Percentiles rank a stretch among this genome's conserved stretches.
Conservation (phyloP, 2,113 vertebrate genomes). For the Murina feae region DNA sequence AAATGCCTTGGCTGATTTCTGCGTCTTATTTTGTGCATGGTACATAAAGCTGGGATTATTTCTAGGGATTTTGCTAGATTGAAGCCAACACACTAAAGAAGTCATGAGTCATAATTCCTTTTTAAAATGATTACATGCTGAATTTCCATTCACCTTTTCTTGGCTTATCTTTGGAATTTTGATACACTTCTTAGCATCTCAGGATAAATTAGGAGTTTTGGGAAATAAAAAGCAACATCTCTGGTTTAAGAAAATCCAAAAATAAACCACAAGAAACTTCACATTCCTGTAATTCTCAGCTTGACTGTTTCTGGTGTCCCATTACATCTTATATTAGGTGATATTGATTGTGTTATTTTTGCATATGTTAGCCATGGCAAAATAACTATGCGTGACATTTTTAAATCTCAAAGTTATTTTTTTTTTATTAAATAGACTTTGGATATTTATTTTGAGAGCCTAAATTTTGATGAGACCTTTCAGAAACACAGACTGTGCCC, state of each 20-base stretch:
- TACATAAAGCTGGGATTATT: slow-evolving; percentile 11
- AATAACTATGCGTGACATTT: background rate
- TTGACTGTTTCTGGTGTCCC: background rate
- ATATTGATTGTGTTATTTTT: background rate
- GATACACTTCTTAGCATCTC: slow-evolving; percentile 22
- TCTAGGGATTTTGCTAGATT: background rate
- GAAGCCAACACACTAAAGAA: background rate
- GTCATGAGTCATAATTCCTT: slow-evolving; percentile 1
- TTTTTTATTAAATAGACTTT: background rate
- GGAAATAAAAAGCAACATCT: background rate
- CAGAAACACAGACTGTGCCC: background rate
- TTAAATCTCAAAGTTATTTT: background rate
- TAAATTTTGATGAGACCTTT: background rate
- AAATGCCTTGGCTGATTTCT: background rate
- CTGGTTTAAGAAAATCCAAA: background rate
- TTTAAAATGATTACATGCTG: background rate
- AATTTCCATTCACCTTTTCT: slow-evolving; percentile 36
- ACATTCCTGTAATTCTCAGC: background rate
- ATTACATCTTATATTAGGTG: background rate
- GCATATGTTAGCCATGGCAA: background rate
- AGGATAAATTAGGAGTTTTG: background rate
- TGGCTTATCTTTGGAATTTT: slow-evolving; percentile 27
- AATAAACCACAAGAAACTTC: background rate
- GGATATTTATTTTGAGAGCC: background rate
- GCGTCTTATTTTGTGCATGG: background rate